Base-by-base conservation (phyloP, 2,888 invertebrate genomes). In the Dryocosmus kuriphilus region DNA sequence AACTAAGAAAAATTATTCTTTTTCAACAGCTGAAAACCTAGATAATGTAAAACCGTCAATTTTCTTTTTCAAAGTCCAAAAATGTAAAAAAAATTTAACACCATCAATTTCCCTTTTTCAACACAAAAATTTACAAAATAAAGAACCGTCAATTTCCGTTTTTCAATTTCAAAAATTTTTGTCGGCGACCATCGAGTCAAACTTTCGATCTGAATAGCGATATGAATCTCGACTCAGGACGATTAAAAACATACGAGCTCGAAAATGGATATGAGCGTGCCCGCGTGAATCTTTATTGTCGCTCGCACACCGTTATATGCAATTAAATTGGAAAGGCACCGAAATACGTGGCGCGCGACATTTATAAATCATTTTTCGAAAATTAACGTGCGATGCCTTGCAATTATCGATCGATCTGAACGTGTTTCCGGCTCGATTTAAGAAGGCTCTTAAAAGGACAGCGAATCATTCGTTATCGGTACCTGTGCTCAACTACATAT, bases 381-480 rank as follows among this genome's bases (percentile, higher is more conserved):
- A 75, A 80, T 82, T 82, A 82, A 82, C 80, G 74, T 79, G 76
- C 78, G 65, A 81, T 79, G 79, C 82, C 79, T 82, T 78, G 79
- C 74, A 82, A 82, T 82, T 80, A 80, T 51, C 75, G 79, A 80
- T 81, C 75, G 79, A 82, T 77, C 78, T 77, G 75, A 79, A 79
- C 76, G 74, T 78, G 74, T 78, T 74, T 74, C 51, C 67, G 46
- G 82, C 78, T 77, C 79, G 76, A 82, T 81, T 82, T 81, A 81
- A 82, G 46, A 65, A 74, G 76, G 55, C 82, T 75, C 75, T 78
- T 78, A 77, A n/a, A n/a, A 78, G 75, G 74, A 61, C 74, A 67
- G 76, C 77, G 55, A 71, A 32, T 67, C 74, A 80, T 82, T 82
- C 79, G 77, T 80, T 80, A 82, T 79, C 75, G 27, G 73, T 71